Conservation (phyloP, 2,113 vertebrate species). For the Pogonocichla stellata region DNA sequence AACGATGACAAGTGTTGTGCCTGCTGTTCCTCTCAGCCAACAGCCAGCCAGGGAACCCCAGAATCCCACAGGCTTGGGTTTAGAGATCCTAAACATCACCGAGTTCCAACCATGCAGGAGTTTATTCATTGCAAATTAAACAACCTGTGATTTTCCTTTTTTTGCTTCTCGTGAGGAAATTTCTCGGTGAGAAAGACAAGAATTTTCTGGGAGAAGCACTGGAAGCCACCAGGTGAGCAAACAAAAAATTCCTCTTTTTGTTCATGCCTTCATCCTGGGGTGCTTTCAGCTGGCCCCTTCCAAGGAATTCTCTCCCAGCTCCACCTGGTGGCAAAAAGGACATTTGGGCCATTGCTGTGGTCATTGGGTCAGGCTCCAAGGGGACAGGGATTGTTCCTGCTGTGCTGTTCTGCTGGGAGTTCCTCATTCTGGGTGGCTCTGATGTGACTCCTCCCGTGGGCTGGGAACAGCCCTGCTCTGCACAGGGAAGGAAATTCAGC, state of each 20-base stretch:
- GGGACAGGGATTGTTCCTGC: not conserved
- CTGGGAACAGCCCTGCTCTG: no score
- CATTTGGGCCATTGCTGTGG: not conserved
- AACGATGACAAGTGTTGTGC: accelerated
- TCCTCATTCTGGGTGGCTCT: accelerated
- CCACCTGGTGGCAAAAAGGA: slow-evolving; percentile 46
- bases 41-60: not conserved
- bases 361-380: not conserved
- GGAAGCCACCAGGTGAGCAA: not conserved
- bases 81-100: not conserved
- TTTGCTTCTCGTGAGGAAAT: not conserved
- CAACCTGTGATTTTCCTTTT: accelerated
- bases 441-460: accelerated
- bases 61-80: not conserved
- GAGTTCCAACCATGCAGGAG: not conserved
- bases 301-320: slow-evolving; percentile 39
- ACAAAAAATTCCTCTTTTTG: not conserved
- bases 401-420: not conserved
- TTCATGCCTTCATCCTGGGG: not conserved
- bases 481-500: accelerated
- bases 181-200: not conserved
- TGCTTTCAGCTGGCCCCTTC: not conserved
- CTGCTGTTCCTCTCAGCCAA: not conserved
- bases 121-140: not conserved
- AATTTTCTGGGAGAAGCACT: accelerated